A percentile compares a stretch with the other conserved stretches of the same genome.
These are phyloP conservation scores for Gymnocheta viridis DNA, from an alignment of 2,888 invertebrate species.

Conservation along the genomic window DNA sequence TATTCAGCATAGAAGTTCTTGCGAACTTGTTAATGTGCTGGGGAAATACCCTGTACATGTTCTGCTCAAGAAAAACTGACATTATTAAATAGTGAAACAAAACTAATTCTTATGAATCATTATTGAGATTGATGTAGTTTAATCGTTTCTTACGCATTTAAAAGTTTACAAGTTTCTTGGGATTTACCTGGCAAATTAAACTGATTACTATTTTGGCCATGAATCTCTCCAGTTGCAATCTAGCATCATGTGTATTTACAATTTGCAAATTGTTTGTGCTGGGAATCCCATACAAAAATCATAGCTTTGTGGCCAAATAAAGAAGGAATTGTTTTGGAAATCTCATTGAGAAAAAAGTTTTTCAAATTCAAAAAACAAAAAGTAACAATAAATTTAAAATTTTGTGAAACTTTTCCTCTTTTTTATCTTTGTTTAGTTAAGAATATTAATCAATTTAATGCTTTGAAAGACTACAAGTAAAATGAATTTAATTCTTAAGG, in stretches of 20 bases:
- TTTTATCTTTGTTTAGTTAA: too few species aligned
- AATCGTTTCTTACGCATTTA: background rate
- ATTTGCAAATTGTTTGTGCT: background rate
- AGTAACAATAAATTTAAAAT: too few species aligned
- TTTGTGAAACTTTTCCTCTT: too few species aligned
- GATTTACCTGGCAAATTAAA: slow-evolving; percentile 12
- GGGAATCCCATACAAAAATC: slow-evolving; percentile 14
- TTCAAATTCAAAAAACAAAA: too few species aligned
- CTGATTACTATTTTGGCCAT: slow-evolving; percentile 20
- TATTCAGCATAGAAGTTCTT: background rate
- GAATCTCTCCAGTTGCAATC: slow-evolving; percentile 1
- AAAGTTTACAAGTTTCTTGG: slow-evolving; percentile 2
- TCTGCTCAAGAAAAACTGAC: background rate
- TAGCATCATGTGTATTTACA: background rate
- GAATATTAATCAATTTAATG: too few species aligned
- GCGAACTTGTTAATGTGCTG: background rate
- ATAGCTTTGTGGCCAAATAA: background rate
- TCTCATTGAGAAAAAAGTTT: too few species aligned
- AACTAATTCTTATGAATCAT: slow-evolving; percentile 33
- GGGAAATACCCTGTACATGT: slow-evolving; percentile 17
- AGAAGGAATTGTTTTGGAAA: background rate
- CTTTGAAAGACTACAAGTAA: too few species aligned
- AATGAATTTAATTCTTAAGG: too few species aligned
- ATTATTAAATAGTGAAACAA: background rate
- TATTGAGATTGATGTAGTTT: background rate